Evolutionary conservation across 2,888 invertebrate genomes (phyloP).

Genomic region (Drosophila kuntzei): DNA sequence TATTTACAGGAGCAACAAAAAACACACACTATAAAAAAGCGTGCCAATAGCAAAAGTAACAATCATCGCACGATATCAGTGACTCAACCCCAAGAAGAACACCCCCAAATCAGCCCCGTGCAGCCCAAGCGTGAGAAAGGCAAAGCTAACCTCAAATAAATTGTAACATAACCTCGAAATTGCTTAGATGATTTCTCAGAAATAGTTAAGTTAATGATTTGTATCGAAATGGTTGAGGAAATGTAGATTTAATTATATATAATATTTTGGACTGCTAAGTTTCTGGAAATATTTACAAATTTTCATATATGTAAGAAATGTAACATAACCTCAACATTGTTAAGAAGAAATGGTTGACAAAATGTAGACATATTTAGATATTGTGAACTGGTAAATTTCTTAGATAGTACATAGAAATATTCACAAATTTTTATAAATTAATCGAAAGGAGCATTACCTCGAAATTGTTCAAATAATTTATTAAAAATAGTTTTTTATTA

Average conservation of each 20-base stretch:
- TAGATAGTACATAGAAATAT: no score
- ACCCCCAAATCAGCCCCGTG: background rate
- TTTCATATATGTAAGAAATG: background rate
- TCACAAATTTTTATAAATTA: no score
- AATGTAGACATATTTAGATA: no score
- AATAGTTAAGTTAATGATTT: background rate
- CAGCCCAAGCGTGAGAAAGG: slow-evolving; percentile 53
- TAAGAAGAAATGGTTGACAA: no score
- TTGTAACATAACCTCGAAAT: slow-evolving; percentile 19
- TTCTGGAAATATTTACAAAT: background rate
- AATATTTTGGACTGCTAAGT: background rate
- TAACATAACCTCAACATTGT: slow-evolving; percentile 5
- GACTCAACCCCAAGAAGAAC: slow-evolving; percentile 16
- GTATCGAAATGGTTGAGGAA: background rate
- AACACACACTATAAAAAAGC: slow-evolving; percentile 34
- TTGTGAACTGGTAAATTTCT: no score
- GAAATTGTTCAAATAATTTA: no score
- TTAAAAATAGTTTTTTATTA: no score
- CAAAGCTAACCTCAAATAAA: slow-evolving; percentile 26
- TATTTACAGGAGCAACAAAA: slow-evolving; percentile 45
- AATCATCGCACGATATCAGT: slow-evolving; percentile 56
- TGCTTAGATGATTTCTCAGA: background rate
- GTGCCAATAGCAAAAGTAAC: slow-evolving; percentile 46
- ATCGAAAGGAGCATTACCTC: no score
- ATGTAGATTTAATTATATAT: background rate